A percentile compares a stretch with the other conserved stretches of the same genome.
phyloP scores from a whole-genome alignment of 2,797 vertebrate genomes.

The Squalus acanthias region DNA sequence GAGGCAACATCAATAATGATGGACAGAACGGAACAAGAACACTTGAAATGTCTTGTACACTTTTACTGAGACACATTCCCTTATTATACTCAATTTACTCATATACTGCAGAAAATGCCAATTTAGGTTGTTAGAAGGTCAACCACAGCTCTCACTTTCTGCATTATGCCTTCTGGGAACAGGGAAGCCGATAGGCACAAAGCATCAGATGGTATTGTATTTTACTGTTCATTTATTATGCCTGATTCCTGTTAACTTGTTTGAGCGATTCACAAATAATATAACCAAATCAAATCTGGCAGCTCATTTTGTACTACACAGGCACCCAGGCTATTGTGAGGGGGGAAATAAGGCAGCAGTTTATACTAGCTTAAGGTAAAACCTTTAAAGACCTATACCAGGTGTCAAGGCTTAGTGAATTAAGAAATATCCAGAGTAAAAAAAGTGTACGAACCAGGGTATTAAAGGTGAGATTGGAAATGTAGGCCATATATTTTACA shows the following conservation, averaged over 20 bases:
- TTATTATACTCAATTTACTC: not conserved
- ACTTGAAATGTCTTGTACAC: not conserved
- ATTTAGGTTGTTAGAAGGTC: not conserved
- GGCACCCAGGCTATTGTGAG: not conserved
- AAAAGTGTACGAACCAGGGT: not conserved
- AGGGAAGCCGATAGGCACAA: conserved; percentile 46
- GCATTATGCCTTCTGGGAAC: not conserved
- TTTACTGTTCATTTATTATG: conserved; percentile 60
- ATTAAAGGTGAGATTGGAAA: not conserved
- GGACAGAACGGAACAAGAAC: not conserved
- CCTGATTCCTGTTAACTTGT: conserved; percentile 46
- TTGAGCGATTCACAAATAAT: conserved; percentile 50
- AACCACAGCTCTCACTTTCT: not conserved
- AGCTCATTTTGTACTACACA: conserved; percentile 42
- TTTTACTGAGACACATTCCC: not conserved
- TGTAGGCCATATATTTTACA: not conserved
- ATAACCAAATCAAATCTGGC: conserved; percentile 49
- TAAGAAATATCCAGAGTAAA: not conserved
- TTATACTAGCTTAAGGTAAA: not conserved
- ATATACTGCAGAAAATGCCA: not conserved
- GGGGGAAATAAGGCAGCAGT: too few relatives aligned
- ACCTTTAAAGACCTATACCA: not conserved
- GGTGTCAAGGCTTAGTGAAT: not conserved
- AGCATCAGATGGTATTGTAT: conserved; percentile 52
- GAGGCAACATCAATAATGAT: not conserved